These are phyloP conservation scores for Cyprinodon diabolis DNA, from an alignment of 2,797 vertebrate species.

Conservation along the genomic window DNA sequence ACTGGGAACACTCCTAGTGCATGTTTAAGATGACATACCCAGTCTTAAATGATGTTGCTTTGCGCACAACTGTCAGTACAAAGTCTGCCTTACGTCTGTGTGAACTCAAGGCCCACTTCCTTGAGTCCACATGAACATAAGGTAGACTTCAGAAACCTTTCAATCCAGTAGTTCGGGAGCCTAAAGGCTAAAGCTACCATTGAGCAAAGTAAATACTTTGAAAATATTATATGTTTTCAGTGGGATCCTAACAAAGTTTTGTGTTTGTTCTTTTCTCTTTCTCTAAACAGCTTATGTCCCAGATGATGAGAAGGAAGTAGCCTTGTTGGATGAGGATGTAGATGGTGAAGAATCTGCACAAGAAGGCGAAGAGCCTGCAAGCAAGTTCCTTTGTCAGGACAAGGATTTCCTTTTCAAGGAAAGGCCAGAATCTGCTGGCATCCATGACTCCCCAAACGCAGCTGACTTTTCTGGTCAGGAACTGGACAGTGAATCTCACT, in stretches of 20 bases:
- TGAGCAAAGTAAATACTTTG: constrained; percentile 63
- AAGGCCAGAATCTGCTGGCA: constrained; percentile 87
- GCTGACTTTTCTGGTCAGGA: constrained; percentile 97
- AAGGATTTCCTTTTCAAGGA: constrained; percentile 89
- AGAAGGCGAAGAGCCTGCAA: constrained; percentile 89
- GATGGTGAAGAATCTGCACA: constrained; percentile 88
- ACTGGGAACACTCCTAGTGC: too few relatives aligned
- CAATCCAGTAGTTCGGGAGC: too few relatives aligned
- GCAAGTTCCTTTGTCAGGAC: constrained; percentile 91
- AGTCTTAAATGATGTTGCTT: too few relatives aligned
- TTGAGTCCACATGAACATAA: too few relatives aligned
- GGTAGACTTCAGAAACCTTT: too few relatives aligned
- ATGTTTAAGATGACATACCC: too few relatives aligned
- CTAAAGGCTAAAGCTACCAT: constrained; percentile 67
- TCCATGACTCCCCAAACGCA: constrained; percentile 89
- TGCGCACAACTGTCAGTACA: too few relatives aligned
- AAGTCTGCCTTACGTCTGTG: too few relatives aligned
- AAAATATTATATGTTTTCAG: constrained; percentile 46
- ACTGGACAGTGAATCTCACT: constrained; percentile 97
- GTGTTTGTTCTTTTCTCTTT: constrained; percentile 43
- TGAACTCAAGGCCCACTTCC: too few relatives aligned
- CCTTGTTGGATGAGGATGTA: constrained; percentile 89
- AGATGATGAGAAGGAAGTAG: constrained; percentile 96
- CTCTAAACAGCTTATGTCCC: constrained; percentile 89
- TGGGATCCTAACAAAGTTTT: constrained; percentile 53